Evolutionary conservation across 1,140 invertebrate species (phyloP).

Genomic region (Macrobrachium nipponense): DNA sequence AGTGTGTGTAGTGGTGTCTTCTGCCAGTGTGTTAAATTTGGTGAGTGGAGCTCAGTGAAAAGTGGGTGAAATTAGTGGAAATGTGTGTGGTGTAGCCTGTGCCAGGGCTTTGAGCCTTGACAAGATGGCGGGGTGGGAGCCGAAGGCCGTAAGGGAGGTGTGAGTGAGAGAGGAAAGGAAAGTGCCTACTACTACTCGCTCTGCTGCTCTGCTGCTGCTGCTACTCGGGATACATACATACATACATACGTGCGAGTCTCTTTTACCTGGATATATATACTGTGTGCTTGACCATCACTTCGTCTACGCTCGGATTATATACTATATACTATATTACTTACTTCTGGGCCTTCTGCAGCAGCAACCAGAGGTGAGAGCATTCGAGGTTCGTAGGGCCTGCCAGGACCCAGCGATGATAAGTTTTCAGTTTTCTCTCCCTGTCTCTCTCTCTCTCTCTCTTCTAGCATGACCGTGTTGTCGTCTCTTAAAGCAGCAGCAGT

Average conservation of each 20-base stretch:
- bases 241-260: constrained; percentile 26
- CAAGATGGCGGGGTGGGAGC: constrained; percentile 57
- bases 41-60: constrained; percentile 42
- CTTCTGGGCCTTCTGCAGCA: no score
- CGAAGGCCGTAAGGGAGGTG: constrained; percentile 40
- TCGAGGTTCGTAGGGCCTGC: no score
- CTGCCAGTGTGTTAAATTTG: constrained; percentile 34
- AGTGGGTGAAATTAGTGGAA: constrained; percentile 47
- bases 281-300: no score
- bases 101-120: constrained; percentile 51
- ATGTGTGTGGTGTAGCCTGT: constrained; percentile 48
- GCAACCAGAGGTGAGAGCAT: not conserved
- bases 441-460: no score
- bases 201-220: not conserved
- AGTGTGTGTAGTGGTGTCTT: constrained; percentile 41
- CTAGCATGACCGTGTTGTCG: no score
- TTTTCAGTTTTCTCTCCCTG: no score
- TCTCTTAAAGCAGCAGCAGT: no score
- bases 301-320: no score
- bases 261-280: constrained; percentile 13
- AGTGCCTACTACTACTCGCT: constrained; percentile 42
- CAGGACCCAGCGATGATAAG: no score
- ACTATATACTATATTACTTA: no score
- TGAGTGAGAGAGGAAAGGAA: constrained; percentile 33
- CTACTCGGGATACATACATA: constrained; percentile 24